phyloP scores from a whole-genome alignment of 2,888 invertebrate species.

The Cerastoderma edule region DNA sequence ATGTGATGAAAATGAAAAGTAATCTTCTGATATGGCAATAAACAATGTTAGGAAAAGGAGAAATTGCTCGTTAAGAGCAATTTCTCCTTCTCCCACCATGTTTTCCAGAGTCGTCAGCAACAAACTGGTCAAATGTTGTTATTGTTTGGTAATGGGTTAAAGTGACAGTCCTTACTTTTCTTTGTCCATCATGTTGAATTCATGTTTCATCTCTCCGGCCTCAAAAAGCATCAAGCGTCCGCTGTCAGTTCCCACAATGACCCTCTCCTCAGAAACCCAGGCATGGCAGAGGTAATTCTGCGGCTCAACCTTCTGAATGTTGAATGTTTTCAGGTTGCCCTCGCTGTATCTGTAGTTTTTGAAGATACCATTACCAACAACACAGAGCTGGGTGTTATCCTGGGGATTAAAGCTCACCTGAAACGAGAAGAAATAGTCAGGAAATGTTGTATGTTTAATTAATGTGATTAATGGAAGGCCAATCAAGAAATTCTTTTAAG shows the following conservation, averaged over 20 bases:
- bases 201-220: conserved; percentile 90
- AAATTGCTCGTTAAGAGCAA: too few relatives aligned
- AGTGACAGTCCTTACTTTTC: conserved; percentile 62
- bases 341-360: conserved; percentile 91
- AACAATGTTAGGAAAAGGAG: too few relatives aligned
- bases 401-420: conserved; percentile 91
- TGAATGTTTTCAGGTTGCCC: conserved; percentile 92
- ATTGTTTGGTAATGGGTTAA: too few relatives aligned
- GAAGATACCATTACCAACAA: conserved; percentile 88
- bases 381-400: conserved; percentile 90
- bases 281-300: conserved; percentile 90
- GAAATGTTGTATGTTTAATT: too few relatives aligned
- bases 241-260: conserved; percentile 91
- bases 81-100: too few relatives aligned
- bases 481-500: too few relatives aligned
- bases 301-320: conserved; percentile 92
- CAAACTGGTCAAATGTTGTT: too few relatives aligned
- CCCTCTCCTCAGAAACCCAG: conserved; percentile 93
- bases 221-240: conserved; percentile 92
- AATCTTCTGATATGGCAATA: too few relatives aligned
- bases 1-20: too few relatives aligned
- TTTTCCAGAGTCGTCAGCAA: too few relatives aligned
- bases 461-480: too few relatives aligned
- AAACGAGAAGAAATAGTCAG: too few relatives aligned
- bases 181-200: conserved; percentile 77